These are phyloP conservation scores for Clitarchus hookeri DNA, from an alignment of 2,888 invertebrate species.

Conservation along the genomic window DNA sequence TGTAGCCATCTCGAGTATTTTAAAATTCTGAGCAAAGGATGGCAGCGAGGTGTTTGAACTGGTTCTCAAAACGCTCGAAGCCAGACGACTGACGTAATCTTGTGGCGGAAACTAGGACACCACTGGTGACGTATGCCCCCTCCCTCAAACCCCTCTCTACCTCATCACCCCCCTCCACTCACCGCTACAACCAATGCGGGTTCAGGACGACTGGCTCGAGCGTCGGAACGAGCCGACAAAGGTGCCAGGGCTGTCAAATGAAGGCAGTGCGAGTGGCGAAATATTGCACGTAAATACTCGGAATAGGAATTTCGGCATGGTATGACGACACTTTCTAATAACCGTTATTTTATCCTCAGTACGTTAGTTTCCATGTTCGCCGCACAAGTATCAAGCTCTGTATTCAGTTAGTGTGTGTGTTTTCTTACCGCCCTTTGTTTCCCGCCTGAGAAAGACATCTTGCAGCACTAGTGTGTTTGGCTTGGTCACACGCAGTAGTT, in stretches of 20 bases:
- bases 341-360: background rate
- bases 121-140: background rate
- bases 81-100: constrained; percentile 14
- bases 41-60: background rate
- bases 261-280: background rate
- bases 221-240: background rate
- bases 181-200: background rate
- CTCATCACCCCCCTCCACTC: background rate
- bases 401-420: too few species aligned
- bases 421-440: too few species aligned
- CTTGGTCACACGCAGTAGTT: too few species aligned
- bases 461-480: too few species aligned
- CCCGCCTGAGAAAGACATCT: too few species aligned
- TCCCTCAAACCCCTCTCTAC: background rate
- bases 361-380: background rate
- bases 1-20: background rate
- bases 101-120: background rate
- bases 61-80: background rate
- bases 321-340: background rate
- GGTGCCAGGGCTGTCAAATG: background rate
- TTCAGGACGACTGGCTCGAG: background rate
- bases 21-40: background rate
- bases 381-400: too few species aligned
- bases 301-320: background rate
- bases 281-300: background rate